Conservation (phyloP, 1,140 invertebrate species). For the Steinernema feltiae region DNA sequence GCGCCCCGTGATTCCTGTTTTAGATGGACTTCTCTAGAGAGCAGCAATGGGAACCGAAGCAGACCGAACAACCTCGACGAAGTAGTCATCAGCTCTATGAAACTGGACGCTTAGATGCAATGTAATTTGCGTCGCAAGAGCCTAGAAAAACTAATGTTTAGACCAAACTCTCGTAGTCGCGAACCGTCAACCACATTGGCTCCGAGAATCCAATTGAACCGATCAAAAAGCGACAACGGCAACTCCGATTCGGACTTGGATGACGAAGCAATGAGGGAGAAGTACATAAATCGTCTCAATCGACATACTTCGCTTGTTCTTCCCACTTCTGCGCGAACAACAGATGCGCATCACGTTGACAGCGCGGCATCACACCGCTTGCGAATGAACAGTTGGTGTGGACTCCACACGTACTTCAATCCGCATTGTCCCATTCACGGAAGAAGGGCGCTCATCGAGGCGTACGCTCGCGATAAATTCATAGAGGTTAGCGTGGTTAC, state of each 20-base stretch:
- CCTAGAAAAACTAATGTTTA: neutral
- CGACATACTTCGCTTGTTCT: constrained; percentile 47
- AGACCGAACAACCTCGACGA: neutral
- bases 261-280: constrained; percentile 43
- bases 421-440: constrained; percentile 55
- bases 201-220: constrained; percentile 40
- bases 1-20: neutral
- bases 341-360: constrained; percentile 6
- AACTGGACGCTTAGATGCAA: neutral
- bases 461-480: constrained; percentile 55
- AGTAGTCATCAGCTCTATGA: neutral
- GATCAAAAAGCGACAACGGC: constrained; percentile 54
- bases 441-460: constrained; percentile 48
- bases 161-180: neutral
- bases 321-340: constrained; percentile 12
- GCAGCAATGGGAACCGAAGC: neutral
- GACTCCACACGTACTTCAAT: constrained; percentile 48
- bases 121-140: neutral
- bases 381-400: constrained; percentile 54
- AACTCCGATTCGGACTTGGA: constrained; percentile 59
- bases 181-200: neutral
- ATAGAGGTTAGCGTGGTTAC: constrained; percentile 31
- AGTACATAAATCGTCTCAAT: constrained; percentile 56
- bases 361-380: constrained; percentile 22
- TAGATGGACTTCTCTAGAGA: neutral